These are phyloP conservation scores for Eulimnadia texana DNA, from an alignment of 1,140 invertebrate species.

Conservation along the genomic window DNA sequence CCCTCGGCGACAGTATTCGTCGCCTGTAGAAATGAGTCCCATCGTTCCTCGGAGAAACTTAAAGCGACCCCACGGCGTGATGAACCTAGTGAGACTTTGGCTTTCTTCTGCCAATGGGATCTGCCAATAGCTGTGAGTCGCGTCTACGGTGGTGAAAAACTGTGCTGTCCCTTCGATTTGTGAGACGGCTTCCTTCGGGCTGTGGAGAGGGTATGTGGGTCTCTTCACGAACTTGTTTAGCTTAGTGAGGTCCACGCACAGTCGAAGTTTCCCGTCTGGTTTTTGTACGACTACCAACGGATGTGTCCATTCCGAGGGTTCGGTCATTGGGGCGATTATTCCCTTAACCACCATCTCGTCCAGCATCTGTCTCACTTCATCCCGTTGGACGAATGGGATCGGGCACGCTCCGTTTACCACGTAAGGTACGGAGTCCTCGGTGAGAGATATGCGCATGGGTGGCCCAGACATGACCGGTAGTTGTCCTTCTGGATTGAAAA, in stretches of 20 bases:
- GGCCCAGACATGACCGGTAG: not conserved
- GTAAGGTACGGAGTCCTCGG: conserved; percentile 20
- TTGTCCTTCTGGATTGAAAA: not conserved
- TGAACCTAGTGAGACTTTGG: conserved; percentile 5
- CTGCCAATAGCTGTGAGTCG: conserved; percentile 23
- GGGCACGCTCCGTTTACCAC: conserved; percentile 15
- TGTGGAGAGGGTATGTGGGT: conserved; percentile 22
- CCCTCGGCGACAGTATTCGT: conserved; percentile 19
- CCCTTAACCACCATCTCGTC: conserved; percentile 19
- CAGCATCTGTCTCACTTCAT: conserved; percentile 22
- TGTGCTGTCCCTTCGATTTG: conserved; percentile 4
- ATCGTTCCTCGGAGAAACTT: conserved; percentile 24
- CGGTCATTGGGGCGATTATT: conserved; percentile 25
- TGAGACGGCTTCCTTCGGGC: conserved; percentile 20
- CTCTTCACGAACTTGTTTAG: conserved; percentile 24
- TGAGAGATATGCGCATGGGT: conserved; percentile 16
- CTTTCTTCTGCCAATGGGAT: conserved; percentile 6
- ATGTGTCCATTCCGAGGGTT: conserved; percentile 28
- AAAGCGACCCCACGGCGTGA: conserved; percentile 25
- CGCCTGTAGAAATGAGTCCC: conserved; percentile 22
- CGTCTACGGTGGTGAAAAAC: conserved; percentile 22
- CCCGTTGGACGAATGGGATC: conserved; percentile 20
- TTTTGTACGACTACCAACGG: conserved; percentile 25
- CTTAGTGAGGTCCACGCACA: conserved; percentile 19
- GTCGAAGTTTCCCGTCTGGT: conserved; percentile 8